A percentile compares a stretch with the other conserved stretches of the same genome.
Evolutionary conservation across 1,140 invertebrate species (phyloP).

Genomic region (Trichonephila inaurata): DNA sequence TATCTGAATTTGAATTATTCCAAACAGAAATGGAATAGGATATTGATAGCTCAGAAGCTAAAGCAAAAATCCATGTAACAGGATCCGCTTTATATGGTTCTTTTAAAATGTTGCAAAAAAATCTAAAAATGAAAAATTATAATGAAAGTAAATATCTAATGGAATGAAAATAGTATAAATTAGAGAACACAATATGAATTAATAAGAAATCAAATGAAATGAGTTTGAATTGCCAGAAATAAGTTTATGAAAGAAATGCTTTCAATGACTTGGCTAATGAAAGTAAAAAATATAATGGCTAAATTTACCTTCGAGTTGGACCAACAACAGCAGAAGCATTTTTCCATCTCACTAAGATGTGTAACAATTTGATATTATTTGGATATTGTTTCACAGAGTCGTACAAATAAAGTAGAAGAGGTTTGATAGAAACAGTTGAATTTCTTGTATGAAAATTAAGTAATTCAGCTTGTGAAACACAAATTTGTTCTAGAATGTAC

Average conservation of each 20-base stretch:
- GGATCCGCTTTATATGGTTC: conserved; percentile 1
- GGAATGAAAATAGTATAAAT: background rate
- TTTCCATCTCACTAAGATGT: conserved; percentile 38
- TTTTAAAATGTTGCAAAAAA: conserved; percentile 51
- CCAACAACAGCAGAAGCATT: conserved; percentile 61
- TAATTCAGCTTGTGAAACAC: conserved; percentile 49
- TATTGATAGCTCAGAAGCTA: conserved; percentile 60
- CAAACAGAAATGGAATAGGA: conserved; percentile 10
- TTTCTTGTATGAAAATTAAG: conserved; percentile 60
- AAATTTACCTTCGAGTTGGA: conserved; percentile 60
- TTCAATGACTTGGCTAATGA: too few species aligned
- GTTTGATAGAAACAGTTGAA: conserved; percentile 48
- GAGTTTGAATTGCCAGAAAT: too few species aligned
- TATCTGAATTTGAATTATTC: background rate
- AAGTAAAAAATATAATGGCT: background rate
- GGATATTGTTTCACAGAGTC: conserved; percentile 52
- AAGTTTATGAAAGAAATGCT: too few species aligned
- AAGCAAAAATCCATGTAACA: conserved; percentile 57
- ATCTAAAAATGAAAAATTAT: conserved; percentile 43
- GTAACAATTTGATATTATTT: conserved; percentile 16
- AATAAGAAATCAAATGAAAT: background rate
- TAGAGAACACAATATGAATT: background rate
- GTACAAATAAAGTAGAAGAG: conserved; percentile 47
- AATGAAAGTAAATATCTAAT: background rate
- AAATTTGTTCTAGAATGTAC: conserved; percentile 43